These are phyloP conservation scores for Ceratotherium simum DNA, from an alignment of 2,113 vertebrate genomes.

Conservation along the genomic window DNA sequence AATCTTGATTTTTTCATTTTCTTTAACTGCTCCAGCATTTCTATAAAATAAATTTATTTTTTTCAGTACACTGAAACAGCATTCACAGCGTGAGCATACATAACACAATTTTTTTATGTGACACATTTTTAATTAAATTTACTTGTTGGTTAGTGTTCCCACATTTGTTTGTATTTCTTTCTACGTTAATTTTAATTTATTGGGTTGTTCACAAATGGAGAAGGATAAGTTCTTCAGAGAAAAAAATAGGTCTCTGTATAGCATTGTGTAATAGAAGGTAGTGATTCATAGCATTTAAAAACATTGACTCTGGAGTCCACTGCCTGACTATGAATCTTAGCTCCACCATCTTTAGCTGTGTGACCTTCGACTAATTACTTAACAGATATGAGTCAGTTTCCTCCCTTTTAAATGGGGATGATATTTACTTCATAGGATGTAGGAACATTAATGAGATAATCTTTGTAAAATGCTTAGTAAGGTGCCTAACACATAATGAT, in stretches of 20 bases:
- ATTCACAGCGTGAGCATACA: not conserved
- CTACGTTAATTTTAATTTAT: not conserved
- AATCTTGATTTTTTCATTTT: slow-evolving; percentile 2
- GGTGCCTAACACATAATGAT: not conserved
- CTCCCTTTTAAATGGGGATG: not conserved
- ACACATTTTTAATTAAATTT: slow-evolving; percentile 51
- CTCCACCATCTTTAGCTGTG: not conserved
- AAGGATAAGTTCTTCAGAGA: not conserved
- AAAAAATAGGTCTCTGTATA: not conserved
- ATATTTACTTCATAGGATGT: slow-evolving; percentile 8
- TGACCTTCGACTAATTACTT: slow-evolving; percentile 45
- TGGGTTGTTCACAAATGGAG: slow-evolving; percentile 24
- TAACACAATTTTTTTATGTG: not conserved
- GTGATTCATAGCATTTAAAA: not conserved
- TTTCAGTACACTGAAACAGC: not conserved
- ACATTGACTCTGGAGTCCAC: not conserved
- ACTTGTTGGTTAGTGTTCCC: not conserved
- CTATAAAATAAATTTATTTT: not conserved
- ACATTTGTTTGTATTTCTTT: slow-evolving; percentile 48
- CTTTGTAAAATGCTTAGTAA: not conserved
- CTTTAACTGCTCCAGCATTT: slow-evolving; percentile 2
- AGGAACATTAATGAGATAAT: not conserved
- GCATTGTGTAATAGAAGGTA: not conserved
- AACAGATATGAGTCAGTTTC: slow-evolving; percentile 41
- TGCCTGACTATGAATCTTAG: not conserved